A percentile compares a stretch with the other conserved stretches of the same genome.
Conservation (phyloP, 2,888 invertebrate species). For the Eilema griseolum region DNA sequence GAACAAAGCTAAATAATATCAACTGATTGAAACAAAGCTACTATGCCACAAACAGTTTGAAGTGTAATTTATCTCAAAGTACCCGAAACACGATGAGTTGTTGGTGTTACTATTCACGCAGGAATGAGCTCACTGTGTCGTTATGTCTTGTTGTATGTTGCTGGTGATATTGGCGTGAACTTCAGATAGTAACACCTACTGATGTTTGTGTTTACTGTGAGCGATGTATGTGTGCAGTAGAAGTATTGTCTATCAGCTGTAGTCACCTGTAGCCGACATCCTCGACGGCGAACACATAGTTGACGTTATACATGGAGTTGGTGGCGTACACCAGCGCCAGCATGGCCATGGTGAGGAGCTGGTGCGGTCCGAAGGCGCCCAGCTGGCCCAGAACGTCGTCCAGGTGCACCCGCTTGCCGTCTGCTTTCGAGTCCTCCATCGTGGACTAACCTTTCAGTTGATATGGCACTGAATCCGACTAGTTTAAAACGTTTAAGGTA, state of each 20-base stretch:
- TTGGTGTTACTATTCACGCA: too few species aligned
- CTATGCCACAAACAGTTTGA: too few species aligned
- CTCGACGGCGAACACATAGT: constrained; percentile 81
- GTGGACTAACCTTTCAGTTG: neutral
- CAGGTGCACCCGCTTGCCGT: constrained; percentile 64
- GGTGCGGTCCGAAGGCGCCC: constrained; percentile 83
- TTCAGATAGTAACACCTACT: too few species aligned
- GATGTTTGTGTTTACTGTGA: neutral
- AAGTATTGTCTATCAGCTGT: neutral
- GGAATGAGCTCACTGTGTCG: too few species aligned
- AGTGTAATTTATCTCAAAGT: too few species aligned
- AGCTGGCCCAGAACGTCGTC: constrained; percentile 76
- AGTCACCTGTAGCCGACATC: constrained; percentile 76
- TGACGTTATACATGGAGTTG: constrained; percentile 82
- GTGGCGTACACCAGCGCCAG: constrained; percentile 80
- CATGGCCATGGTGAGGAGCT: constrained; percentile 74
- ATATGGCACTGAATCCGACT: neutral
- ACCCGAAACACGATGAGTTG: too few species aligned
- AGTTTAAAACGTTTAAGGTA: neutral
- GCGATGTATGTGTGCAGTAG: neutral
- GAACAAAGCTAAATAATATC: neutral
- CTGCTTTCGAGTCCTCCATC: constrained; percentile 46
- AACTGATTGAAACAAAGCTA: neutral
- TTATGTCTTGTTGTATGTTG: too few species aligned
- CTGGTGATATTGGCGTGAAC: too few species aligned